Conservation (phyloP, 2,888 invertebrate genomes). For the Pachliopta kotzebuea region DNA sequence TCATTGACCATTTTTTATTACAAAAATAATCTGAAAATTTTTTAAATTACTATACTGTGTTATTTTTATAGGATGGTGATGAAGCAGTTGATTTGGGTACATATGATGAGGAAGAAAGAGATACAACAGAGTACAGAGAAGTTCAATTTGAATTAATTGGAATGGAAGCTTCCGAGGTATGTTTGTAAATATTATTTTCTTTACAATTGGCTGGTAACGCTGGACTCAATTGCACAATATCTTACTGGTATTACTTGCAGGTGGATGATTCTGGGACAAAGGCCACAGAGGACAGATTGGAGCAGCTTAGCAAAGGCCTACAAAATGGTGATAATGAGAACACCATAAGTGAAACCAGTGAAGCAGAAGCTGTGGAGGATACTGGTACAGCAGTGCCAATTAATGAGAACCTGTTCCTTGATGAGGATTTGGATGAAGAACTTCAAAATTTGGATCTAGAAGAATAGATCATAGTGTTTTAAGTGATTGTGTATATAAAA, state of each 20-base stretch:
- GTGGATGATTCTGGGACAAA: constrained; percentile 88
- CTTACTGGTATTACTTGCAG: constrained; percentile 45
- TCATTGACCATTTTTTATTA: too few relatives aligned
- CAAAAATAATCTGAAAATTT: too few relatives aligned
- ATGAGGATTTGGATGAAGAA: constrained; percentile 92
- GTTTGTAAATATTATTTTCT: constrained; percentile 39
- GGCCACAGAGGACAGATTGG: constrained; percentile 84
- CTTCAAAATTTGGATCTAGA: constrained; percentile 89
- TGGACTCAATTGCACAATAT: background rate
- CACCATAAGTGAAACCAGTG: constrained; percentile 33
- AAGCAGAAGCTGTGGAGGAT: constrained; percentile 47
- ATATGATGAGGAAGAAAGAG: constrained; percentile 74
- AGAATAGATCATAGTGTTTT: constrained; percentile 55
- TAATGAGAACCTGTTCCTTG: constrained; percentile 95
- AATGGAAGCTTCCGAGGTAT: constrained; percentile 88
- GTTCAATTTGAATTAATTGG: constrained; percentile 87
- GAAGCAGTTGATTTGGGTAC: constrained; percentile 87
- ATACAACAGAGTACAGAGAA: constrained; percentile 85
- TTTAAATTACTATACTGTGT: too few relatives aligned
- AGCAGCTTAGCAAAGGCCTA: constrained; percentile 62
- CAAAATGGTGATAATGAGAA: constrained; percentile 42
- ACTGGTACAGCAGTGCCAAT: constrained; percentile 86
- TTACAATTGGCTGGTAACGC: background rate
- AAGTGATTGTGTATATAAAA: constrained; percentile 24
- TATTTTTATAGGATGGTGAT: constrained; percentile 61